A percentile compares a stretch with the other conserved stretches of the same genome.
phyloP scores from a whole-genome alignment of 2,113 vertebrate genomes.

The Collichthys lucidus region DNA sequence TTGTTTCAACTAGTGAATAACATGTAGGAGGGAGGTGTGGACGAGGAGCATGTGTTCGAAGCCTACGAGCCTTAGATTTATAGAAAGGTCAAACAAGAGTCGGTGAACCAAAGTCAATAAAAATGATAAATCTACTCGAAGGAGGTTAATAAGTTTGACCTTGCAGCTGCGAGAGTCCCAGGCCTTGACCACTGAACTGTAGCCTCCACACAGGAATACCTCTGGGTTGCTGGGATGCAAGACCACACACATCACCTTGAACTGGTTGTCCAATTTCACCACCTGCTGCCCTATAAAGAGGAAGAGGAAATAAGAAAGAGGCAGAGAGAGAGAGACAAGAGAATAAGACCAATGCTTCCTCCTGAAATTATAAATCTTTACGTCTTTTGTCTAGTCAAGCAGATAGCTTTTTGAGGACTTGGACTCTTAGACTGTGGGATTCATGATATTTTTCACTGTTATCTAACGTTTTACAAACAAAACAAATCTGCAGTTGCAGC shows the following conservation, averaged over 20 bases:
- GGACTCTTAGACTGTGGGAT: too few relatives aligned
- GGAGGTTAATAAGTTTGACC: constrained; percentile 82
- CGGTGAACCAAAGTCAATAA: constrained; percentile 40
- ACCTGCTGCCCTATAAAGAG: constrained; percentile 85
- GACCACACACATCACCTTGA: constrained; percentile 88
- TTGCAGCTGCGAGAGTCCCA: constrained; percentile 93
- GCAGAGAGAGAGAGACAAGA: neutral
- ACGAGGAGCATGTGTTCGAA: constrained; percentile 7
- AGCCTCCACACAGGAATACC: constrained; percentile 92
- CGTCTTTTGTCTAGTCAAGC: neutral
- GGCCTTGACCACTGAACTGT: constrained; percentile 91
- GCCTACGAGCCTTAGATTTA: constrained; percentile 8
- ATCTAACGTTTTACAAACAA: neutral
- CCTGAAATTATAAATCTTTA: constrained; percentile 6
- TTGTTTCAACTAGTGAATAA: neutral
- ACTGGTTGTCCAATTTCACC: constrained; percentile 86
- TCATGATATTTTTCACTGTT: neutral
- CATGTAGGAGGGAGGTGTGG: neutral
- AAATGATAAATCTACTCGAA: constrained; percentile 41
- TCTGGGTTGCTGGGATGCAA: constrained; percentile 87
- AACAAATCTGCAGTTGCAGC: neutral
- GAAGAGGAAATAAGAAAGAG: neutral
- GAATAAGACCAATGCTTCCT: constrained; percentile 6
- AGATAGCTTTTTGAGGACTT: too few relatives aligned
- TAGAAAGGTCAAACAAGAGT: constrained; percentile 33